Percentiles rank a stretch among this genome's conserved stretches.
Evolutionary conservation across 2,797 vertebrate species (phyloP).

Genomic region (Todus mexicanus): DNA sequence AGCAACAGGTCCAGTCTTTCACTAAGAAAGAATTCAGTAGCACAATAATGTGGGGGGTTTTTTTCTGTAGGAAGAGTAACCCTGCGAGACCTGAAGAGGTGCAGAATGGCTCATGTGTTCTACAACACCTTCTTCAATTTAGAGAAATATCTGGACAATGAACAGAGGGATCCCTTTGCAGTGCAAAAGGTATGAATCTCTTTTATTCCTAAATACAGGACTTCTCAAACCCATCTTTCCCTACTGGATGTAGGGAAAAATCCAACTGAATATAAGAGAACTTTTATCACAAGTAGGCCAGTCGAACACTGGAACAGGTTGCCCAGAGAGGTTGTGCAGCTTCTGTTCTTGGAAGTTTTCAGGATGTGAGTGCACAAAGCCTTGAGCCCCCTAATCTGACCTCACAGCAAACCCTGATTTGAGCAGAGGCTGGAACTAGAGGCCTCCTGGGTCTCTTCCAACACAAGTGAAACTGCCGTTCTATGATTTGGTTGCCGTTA

Average conservation of each 20-base stretch:
- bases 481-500: background rate
- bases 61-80: constrained; percentile 87
- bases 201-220: background rate
- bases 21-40: background rate
- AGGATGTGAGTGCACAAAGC: background rate
- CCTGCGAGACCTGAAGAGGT: constrained; percentile 91
- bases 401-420: background rate
- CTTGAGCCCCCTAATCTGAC: background rate
- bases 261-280: background rate
- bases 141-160: constrained; percentile 99
- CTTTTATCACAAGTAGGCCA: background rate
- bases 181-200: constrained; percentile 90
- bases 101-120: constrained; percentile 97
- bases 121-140: constrained; percentile 99
- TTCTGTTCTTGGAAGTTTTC: background rate
- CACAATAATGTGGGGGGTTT: background rate
- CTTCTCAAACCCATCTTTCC: background rate
- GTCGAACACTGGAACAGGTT: background rate
- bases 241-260: background rate
- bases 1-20: background rate
- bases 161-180: constrained; percentile 98
- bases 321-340: background rate
- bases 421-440: background rate
- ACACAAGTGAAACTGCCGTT: background rate
- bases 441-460: background rate